Evolutionary conservation across 2,113 vertebrate genomes (phyloP), one percentile per base, ranked within the genome.

Genomic region (Fulmarus glacialis): DNA sequence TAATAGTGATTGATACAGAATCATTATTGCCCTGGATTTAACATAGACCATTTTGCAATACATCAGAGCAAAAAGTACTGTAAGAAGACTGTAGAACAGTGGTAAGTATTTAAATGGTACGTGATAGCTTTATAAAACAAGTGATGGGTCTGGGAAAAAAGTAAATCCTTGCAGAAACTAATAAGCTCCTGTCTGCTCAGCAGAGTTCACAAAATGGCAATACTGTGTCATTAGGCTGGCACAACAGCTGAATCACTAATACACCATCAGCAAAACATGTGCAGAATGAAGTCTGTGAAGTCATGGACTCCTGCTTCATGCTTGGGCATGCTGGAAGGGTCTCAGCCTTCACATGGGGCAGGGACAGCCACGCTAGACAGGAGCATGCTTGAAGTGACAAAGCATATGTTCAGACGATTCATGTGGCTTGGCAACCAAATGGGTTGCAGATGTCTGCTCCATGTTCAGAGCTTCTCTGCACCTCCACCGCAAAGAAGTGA

Each of bases 351-450:
- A 1, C 29, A 17, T 2, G 1, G 58, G 26, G 8, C 45, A 72
- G 42, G n/a, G 42, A 17, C 1, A 1, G 81, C 38, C 4, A 0
- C 0, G 2, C 12, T 36, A 58, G 45, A 26, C 11, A 11, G 42
- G 29, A 59, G 5, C 9, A 4, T 5, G 0, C 18, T 30, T 13
- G 21, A 36, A 42, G 24, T 12, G 40, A 55, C 27, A 47, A 29
- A 34, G 32, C 15, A 10, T 6, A 27, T 0, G 2, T n/a, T 64
- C 55, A 15, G 11, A 38, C 40, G 48, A 11, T 30, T 45, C 1
- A 0, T 0, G 1, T 12, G 70, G 14, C 48, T 48, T 17, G 23
- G 40, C 19, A 62, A 27, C 15, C 18, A 6, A n/a, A n/a, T 0
- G 5, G 19, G 21, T 3, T 60, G 29, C 26, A 53, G 19, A 19